Percentiles rank a stretch among this genome's conserved stretches.
Evolutionary conservation across 2,797 vertebrate genomes (phyloP).

Genomic region (Coendou prehensilis): DNA sequence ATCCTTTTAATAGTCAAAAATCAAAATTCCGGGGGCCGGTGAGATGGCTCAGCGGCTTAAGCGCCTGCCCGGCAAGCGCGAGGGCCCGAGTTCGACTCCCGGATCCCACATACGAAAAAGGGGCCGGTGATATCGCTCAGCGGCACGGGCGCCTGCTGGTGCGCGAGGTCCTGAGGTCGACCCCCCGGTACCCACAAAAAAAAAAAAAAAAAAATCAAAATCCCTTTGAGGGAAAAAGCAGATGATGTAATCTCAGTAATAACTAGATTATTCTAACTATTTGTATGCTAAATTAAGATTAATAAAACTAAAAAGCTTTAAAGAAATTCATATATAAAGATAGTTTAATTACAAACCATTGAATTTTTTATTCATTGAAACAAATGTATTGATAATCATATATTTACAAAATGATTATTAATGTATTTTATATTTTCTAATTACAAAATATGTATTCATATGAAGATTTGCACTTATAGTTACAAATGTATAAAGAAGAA

Average conservation of each 20-base stretch:
- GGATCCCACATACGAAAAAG: no score
- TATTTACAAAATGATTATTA: constrained; percentile 42
- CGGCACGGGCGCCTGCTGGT: no score
- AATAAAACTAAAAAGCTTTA: constrained; percentile 33
- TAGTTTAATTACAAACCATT: not conserved
- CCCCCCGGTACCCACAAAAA: no score
- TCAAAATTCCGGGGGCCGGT: no score
- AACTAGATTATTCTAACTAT: constrained; percentile 46
- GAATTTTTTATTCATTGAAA: constrained; percentile 31
- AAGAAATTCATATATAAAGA: not conserved
- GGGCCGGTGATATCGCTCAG: no score
- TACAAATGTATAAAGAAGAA: constrained; percentile 18
- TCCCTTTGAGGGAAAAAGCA: constrained; percentile 30
- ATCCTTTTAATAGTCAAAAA: not conserved
- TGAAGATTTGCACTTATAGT: constrained; percentile 10
- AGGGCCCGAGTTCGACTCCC: no score
- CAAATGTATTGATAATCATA: not conserved
- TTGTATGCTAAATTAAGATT: constrained; percentile 24
- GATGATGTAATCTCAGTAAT: not conserved
- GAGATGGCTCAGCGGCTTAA: no score
- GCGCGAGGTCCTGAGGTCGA: no score
- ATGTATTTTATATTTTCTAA: constrained; percentile 6
- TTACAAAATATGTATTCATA: constrained; percentile 31
- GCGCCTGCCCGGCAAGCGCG: no score
- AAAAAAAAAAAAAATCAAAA: constrained; percentile 60